Percentiles rank a stretch among this genome's conserved stretches.
These are phyloP conservation scores for Notarius quadriscutis DNA, from an alignment of 2,113 vertebrate species.

Conservation along the genomic window DNA sequence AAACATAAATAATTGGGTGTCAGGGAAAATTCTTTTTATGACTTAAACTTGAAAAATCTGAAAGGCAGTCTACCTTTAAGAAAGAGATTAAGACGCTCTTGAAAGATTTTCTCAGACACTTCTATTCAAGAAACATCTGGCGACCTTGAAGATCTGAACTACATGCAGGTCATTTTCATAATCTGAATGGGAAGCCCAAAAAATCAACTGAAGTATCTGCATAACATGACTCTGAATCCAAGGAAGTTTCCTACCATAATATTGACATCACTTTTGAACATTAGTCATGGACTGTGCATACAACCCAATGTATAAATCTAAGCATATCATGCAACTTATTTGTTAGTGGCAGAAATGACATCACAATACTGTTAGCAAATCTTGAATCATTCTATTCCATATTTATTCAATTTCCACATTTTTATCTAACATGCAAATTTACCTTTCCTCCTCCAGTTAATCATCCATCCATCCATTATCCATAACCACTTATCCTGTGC, in stretches of 20 bases:
- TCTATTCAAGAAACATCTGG: background rate
- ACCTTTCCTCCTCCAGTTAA: background rate
- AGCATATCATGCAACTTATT: background rate
- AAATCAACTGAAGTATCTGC: background rate
- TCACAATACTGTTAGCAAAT: background rate
- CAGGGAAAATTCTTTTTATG: too few relatives aligned
- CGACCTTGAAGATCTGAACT: background rate
- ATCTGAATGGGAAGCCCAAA: background rate
- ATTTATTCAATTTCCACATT: background rate
- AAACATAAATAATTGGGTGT: too few relatives aligned
- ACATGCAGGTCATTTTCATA: background rate
- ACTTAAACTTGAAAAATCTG: too few relatives aligned
- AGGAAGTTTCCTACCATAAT: background rate
- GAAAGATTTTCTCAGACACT: background rate
- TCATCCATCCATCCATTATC: too few relatives aligned
- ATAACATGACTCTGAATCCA: background rate
- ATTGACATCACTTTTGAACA: background rate
- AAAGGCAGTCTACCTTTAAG: too few relatives aligned
- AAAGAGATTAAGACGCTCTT: background rate
- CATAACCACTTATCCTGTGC: too few relatives aligned
- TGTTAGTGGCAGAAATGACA: background rate
- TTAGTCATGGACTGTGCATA: background rate
- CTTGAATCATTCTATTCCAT: background rate
- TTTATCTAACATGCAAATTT: background rate
- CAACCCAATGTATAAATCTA: background rate